A percentile compares a stretch with the other conserved stretches of the same genome.
Evolutionary conservation across 1,140 invertebrate species (phyloP).

Genomic region (Argopecten irradians): DNA sequence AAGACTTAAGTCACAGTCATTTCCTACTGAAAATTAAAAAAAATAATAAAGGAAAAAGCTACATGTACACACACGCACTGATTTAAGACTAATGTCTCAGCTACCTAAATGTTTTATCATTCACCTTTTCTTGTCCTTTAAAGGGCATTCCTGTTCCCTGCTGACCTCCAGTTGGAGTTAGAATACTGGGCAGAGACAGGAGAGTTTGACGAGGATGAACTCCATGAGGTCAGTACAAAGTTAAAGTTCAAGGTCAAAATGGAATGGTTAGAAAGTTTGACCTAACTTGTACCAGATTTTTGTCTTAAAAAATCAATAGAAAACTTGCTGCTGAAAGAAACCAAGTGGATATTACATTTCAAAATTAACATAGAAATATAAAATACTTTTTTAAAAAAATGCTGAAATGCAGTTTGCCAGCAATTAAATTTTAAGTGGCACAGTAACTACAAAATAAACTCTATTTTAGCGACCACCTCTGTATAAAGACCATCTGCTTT

Average conservation of each 20-base stretch:
- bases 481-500: too few species aligned
- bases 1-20: not conserved
- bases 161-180: constrained; percentile 74
- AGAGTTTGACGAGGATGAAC: constrained; percentile 75
- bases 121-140: constrained; percentile 43
- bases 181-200: constrained; percentile 77
- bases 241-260: not conserved
- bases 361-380: too few species aligned
- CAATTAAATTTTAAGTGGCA: too few species aligned
- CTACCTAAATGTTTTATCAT: not conserved
- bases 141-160: constrained; percentile 76
- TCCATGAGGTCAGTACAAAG: constrained; percentile 71
- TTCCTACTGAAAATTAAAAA: not conserved
- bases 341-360: too few species aligned
- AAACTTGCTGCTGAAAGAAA: too few species aligned
- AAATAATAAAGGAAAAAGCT: not conserved
- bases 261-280: too few species aligned
- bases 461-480: too few species aligned
- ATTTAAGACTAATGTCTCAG: not conserved
- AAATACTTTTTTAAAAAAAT: too few species aligned
- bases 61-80: not conserved
- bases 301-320: too few species aligned
- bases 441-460: too few species aligned
- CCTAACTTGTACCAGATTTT: too few species aligned
- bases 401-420: too few species aligned